Conservation (phyloP, 2,888 invertebrate genomes). For the Ormyrus rosae region DNA sequence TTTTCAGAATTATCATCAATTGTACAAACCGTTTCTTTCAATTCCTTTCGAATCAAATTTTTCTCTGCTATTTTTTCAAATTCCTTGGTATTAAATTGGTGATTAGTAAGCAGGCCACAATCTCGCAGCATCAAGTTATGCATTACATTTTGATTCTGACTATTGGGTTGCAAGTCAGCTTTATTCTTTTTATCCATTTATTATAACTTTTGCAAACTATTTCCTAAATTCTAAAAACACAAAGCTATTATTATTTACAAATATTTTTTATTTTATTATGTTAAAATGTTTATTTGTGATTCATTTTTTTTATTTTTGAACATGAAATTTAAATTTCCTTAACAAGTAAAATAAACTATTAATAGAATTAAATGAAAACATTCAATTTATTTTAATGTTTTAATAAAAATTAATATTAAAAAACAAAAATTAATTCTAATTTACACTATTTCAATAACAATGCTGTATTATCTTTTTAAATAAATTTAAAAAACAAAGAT, state of each 20-base stretch:
- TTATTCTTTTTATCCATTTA: conserved; percentile 57
- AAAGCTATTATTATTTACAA: background rate
- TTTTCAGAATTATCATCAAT: conserved; percentile 3
- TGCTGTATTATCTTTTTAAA: too few species aligned
- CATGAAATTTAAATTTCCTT: too few species aligned
- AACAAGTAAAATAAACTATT: too few species aligned
- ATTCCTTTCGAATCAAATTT: conserved; percentile 79
- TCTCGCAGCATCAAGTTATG: conserved; percentile 70
- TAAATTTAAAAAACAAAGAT: too few species aligned
- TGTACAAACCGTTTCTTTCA: conserved; percentile 80
- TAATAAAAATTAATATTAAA: too few species aligned
- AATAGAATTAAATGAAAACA: too few species aligned
- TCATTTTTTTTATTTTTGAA: too few species aligned
- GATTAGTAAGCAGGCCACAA: conserved; percentile 65
- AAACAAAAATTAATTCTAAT: too few species aligned
- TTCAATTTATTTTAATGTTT: too few species aligned
- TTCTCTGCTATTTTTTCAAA: conserved; percentile 82
- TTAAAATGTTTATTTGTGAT: too few species aligned
- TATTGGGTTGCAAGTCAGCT: conserved; percentile 49
- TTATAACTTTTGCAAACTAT: conserved; percentile 27
- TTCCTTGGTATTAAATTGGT: conserved; percentile 76
- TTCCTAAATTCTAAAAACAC: conserved; percentile 20
- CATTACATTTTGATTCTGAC: conserved; percentile 65
- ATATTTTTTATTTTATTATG: too few species aligned
- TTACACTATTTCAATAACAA: too few species aligned